These are phyloP conservation scores for Sympetrum striolatum DNA, from an alignment of 2,888 invertebrate species.

Conservation along the genomic window DNA sequence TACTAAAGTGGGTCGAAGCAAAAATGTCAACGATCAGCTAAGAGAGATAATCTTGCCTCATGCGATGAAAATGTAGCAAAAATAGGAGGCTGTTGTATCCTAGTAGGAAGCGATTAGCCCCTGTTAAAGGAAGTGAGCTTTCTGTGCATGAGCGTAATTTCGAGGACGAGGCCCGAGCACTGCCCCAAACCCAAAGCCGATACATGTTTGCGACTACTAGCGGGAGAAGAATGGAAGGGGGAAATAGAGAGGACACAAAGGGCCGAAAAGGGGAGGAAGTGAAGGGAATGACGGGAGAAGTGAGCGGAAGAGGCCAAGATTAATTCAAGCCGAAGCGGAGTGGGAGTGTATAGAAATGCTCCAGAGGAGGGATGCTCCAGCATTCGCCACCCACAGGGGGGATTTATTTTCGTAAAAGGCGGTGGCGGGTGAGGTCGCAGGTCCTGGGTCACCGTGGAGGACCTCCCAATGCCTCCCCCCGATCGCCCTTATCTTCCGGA, in stretches of 20 bases:
- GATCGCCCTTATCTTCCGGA: not conserved
- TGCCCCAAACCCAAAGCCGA: no score
- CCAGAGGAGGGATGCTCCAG: not conserved
- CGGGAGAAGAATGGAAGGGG: not conserved
- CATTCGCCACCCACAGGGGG: constrained; percentile 18
- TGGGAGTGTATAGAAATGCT: not conserved
- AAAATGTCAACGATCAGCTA: not conserved
- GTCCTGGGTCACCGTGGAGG: constrained; percentile 22
- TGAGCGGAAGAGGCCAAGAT: not conserved
- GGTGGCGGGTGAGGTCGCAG: not conserved
- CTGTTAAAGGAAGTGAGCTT: no score
- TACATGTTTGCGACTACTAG: not conserved
- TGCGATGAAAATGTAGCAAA: no score
- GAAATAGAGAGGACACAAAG: not conserved
- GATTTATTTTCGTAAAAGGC: not conserved
- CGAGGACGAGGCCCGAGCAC: no score
- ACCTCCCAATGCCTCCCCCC: not conserved
- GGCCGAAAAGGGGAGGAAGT: not conserved
- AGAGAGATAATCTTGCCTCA: no score
- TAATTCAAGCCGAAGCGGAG: not conserved
- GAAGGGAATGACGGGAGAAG: not conserved
- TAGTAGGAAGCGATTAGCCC: no score
- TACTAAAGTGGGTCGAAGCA: no score
- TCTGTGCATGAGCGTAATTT: no score
- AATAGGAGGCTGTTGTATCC: no score